phyloP scores from a whole-genome alignment of 2,888 invertebrate species.

The Tolmerus cingulatus region DNA sequence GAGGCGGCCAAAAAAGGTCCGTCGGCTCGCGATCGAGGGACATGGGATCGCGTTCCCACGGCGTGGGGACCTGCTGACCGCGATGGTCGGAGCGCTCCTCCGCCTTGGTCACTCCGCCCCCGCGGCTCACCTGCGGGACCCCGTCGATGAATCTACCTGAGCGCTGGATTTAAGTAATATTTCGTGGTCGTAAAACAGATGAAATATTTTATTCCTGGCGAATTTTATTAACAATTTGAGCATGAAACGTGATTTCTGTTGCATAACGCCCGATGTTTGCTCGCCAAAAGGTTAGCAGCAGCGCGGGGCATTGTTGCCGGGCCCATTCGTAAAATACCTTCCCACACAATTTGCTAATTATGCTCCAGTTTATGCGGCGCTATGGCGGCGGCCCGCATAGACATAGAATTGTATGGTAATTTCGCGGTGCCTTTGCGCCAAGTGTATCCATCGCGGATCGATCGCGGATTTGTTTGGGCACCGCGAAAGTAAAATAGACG shows the following conservation, averaged over 20 bases:
- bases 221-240: constrained; percentile 36
- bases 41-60: constrained; percentile 16
- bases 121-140: not conserved
- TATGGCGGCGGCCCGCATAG: not conserved
- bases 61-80: constrained; percentile 3
- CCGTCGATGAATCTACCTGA: not conserved
- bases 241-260: constrained; percentile 31
- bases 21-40: not conserved
- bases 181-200: constrained; percentile 27
- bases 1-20: not conserved
- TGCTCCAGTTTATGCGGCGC: constrained; percentile 9
- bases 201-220: constrained; percentile 26
- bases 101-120: constrained; percentile 21
- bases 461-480: not conserved
- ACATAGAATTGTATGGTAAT: constrained; percentile 17
- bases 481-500: not conserved
- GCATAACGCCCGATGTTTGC: constrained; percentile 17
- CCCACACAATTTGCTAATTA: constrained; percentile 30
- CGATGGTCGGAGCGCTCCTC: not conserved
- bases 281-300: constrained; percentile 11
- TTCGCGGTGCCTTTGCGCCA: not conserved
- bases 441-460: not conserved
- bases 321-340: not conserved
- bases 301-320: not conserved
- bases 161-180: constrained; percentile 6